These are phyloP conservation scores for Gasteruption jaculator DNA, from an alignment of 2,888 invertebrate genomes.

Conservation along the genomic window DNA sequence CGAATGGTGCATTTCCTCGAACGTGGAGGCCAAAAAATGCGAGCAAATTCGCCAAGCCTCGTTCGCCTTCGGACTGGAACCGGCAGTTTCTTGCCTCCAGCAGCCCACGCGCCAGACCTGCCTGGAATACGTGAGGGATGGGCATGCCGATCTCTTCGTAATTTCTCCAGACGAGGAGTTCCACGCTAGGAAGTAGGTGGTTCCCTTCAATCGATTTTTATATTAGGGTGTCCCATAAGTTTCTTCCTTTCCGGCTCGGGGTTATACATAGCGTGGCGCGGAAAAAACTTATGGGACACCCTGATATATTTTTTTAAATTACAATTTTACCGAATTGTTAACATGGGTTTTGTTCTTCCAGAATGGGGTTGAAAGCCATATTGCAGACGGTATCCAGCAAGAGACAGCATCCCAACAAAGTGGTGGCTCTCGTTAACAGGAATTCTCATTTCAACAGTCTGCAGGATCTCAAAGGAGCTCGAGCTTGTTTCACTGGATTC, in stretches of 20 bases:
- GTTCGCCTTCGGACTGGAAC: conserved; percentile 70
- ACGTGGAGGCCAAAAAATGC: conserved; percentile 72
- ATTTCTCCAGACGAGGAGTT: conserved; percentile 70
- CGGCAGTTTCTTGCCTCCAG: conserved; percentile 73
- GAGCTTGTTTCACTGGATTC: conserved; percentile 77
- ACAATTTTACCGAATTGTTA: too few species aligned
- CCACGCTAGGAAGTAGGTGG: conserved; percentile 61
- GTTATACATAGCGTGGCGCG: too few species aligned
- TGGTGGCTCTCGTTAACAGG: conserved; percentile 66
- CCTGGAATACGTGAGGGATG: conserved; percentile 61
- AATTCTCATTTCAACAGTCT: conserved; percentile 58
- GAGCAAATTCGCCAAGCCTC: conserved; percentile 72
- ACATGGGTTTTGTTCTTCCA: conserved; percentile 36
- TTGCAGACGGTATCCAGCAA: conserved; percentile 62
- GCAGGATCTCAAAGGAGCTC: conserved; percentile 64
- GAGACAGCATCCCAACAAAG: conserved; percentile 58
- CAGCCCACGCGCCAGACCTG: conserved; percentile 62
- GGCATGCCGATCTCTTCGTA: conserved; percentile 69
- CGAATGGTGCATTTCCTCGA: conserved; percentile 63
- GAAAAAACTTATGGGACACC: too few species aligned
- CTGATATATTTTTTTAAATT: too few species aligned
- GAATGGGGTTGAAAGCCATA: conserved; percentile 58
- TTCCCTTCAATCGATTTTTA: conserved; percentile 5
- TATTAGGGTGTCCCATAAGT: too few species aligned
- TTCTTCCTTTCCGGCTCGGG: too few species aligned